Evolutionary conservation across 1,140 invertebrate species (phyloP), one percentile per base, ranked within the genome.

Genomic region (Helicoverpa armigera): DNA sequence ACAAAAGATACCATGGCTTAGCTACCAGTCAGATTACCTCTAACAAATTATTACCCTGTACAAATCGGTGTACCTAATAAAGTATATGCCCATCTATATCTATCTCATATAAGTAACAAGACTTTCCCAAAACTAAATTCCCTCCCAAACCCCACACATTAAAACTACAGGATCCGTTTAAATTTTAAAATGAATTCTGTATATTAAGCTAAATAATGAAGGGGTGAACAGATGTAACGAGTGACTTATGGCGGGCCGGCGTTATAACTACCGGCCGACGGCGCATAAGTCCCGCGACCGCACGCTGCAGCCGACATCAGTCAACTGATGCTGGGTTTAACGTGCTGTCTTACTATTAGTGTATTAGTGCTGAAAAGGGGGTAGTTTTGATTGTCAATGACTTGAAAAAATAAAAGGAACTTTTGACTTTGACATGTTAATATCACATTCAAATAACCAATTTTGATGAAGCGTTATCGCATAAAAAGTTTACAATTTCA

Each of bases 401-500:
- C 5, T n/a, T 54, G 14, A n/a, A 54, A 60, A 23, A 58, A 11
- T 10, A 23, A 10, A 58, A 60, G 29, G 10, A 2, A 60, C 3
- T 13, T 29, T 61, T 35, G 23, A 23, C 9, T 11, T 48, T 51
- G 18, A 56, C 18, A 69, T 79, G 23, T 69, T 48, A 2, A 50
- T 56, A 63, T 63, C 48, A 87, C 84, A 89, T 82, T 80, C 78
- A 82, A 88, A 88, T 85, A 85, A 83, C 79, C 86, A 85, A 90
- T 91, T 88, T 23, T 83, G 80, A 84, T 84, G 84, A 87, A 82
- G 84, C 76, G 85, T 83, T 89, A 87, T 86, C 87, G 85, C 80
- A 87, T 91, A 88, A 91, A 70, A 90, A 90, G 86, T 85, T 85
- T 90, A 91, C 90, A 90, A 92, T 92, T 93, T 92, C 91, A 94